phyloP scores from a whole-genome alignment of 2,888 invertebrate genomes.

The Eupeodes latifasciatus region DNA sequence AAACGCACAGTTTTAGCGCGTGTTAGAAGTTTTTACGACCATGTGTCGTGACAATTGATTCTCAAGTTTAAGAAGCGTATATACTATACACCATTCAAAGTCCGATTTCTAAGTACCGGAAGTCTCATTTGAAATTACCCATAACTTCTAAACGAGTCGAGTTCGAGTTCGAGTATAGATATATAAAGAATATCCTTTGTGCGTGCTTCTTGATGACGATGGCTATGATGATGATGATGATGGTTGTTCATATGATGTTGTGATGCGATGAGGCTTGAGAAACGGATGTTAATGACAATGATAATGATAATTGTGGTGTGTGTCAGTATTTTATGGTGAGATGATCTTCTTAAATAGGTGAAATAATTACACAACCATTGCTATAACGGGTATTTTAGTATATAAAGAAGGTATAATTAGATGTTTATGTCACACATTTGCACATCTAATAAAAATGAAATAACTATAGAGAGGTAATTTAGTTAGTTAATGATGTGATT shows the following conservation, averaged over 20 bases:
- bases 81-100: constrained; percentile 5
- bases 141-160: constrained; percentile 1
- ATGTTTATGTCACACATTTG: constrained; percentile 66
- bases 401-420: constrained; percentile 55
- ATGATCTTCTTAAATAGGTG: constrained; percentile 75
- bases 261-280: not conserved
- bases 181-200: constrained; percentile 46
- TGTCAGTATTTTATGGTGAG: constrained; percentile 42
- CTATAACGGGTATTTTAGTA: too few relatives aligned
- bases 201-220: constrained; percentile 68
- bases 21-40: constrained; percentile 73
- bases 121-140: constrained; percentile 49
- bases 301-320: constrained; percentile 43
- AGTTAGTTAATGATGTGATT: not conserved
- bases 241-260: not conserved
- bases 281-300: constrained; percentile 52
- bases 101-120: constrained; percentile 62
- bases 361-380: constrained; percentile 56
- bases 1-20: constrained; percentile 52
- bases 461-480: not conserved
- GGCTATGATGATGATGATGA: constrained; percentile 44
- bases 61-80: constrained; percentile 69
- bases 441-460: not conserved
- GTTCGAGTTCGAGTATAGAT: not conserved
- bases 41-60: constrained; percentile 74